phyloP scores from a whole-genome alignment of 2,113 vertebrate species.

The Danionella cerebrum region DNA sequence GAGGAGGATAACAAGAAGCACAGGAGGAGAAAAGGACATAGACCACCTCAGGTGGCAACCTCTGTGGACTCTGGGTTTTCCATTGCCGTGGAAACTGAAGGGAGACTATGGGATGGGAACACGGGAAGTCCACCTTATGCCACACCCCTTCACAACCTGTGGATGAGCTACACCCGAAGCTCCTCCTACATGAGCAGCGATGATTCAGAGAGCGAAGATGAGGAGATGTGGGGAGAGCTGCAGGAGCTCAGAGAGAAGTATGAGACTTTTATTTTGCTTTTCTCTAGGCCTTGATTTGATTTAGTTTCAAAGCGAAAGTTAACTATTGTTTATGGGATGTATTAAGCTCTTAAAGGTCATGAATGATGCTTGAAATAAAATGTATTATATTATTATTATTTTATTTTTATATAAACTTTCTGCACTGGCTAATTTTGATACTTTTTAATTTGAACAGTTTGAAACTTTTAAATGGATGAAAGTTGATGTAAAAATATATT shows the following conservation, averaged over 20 bases:
- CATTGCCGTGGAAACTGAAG: slow-evolving; percentile 46
- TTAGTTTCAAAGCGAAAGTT: too few species aligned
- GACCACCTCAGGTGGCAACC: slow-evolving; percentile 56
- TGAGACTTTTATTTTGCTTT: slow-evolving; percentile 29
- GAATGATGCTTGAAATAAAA: too few species aligned
- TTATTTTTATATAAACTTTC: too few species aligned
- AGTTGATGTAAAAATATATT: too few species aligned
- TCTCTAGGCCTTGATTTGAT: too few species aligned
- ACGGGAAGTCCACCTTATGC: slow-evolving; percentile 48
- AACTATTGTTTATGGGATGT: too few species aligned
- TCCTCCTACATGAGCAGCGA: slow-evolving; percentile 79
- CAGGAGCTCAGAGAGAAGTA: slow-evolving; percentile 87
- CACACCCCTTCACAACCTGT: slow-evolving; percentile 69
- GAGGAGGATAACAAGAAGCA: slow-evolving; percentile 34
- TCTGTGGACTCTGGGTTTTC: slow-evolving; percentile 61
- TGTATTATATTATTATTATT: too few species aligned
- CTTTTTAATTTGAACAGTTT: too few species aligned
- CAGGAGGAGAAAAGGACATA: slow-evolving; percentile 50
- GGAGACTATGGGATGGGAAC: slow-evolving; percentile 56
- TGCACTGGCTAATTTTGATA: too few species aligned
- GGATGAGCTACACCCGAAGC: slow-evolving; percentile 75
- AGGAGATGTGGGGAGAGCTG: slow-evolving; percentile 86
- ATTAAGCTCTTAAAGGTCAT: too few species aligned
- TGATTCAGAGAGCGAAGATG: slow-evolving; percentile 82
- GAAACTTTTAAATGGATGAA: too few species aligned